These are phyloP conservation scores for Hormaphis cornu DNA, from an alignment of 1,140 invertebrate species.

Conservation along the genomic window DNA sequence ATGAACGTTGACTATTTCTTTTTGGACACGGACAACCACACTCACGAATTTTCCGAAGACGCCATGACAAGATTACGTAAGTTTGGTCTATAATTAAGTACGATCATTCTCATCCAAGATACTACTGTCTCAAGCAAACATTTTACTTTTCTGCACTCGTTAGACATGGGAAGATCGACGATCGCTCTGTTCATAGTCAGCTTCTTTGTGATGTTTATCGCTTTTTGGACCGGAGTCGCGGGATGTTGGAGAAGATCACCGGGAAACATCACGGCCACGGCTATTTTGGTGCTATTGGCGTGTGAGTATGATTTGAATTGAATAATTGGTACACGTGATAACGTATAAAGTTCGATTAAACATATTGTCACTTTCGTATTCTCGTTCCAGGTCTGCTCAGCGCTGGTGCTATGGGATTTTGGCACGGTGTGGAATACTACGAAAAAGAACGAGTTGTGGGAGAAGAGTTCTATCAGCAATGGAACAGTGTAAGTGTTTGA, in stretches of 20 bases:
- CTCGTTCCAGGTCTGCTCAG: slow-evolving; percentile 61
- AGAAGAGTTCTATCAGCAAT: slow-evolving; percentile 81
- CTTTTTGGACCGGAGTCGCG: slow-evolving; percentile 85
- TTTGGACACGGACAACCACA: slow-evolving; percentile 71
- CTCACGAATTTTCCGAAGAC: slow-evolving; percentile 67
- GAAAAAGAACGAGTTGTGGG: slow-evolving; percentile 87
- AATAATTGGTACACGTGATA: background rate
- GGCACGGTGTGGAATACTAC: slow-evolving; percentile 91
- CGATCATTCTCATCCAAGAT: no score
- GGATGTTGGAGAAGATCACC: slow-evolving; percentile 88
- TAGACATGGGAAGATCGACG: slow-evolving; percentile 84
- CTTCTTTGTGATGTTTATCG: slow-evolving; percentile 79
- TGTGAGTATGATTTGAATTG: slow-evolving; percentile 52
- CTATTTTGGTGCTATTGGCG: slow-evolving; percentile 78
- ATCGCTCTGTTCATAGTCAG: slow-evolving; percentile 83
- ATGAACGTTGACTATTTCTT: slow-evolving; percentile 91
- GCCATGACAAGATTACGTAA: slow-evolving; percentile 74
- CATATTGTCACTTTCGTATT: background rate
- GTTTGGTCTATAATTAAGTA: slow-evolving; percentile 41
- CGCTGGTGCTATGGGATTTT: slow-evolving; percentile 85
- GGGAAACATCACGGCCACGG: slow-evolving; percentile 84
- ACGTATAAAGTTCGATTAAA: background rate
- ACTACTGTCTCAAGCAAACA: background rate
- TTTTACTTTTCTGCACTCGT: slow-evolving; percentile 39
- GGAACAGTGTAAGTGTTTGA: slow-evolving; percentile 68